Conservation (phyloP, 2,888 invertebrate species). For the Diarsia brunnea region DNA sequence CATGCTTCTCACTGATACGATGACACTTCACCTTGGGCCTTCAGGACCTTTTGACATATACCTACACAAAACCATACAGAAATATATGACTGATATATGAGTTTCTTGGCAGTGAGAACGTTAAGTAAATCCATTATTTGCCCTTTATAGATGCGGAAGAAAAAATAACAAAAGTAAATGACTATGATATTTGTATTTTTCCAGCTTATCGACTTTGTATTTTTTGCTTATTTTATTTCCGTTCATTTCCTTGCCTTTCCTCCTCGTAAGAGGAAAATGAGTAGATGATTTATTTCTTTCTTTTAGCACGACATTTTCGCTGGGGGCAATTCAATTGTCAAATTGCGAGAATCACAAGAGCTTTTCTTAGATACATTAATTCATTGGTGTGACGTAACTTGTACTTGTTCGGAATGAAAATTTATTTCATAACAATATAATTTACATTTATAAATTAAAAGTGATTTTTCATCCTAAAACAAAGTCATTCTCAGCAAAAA, state of each 20-base stretch:
- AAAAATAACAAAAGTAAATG: not conserved
- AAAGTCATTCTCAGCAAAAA: too few relatives aligned
- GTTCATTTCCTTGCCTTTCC: not conserved
- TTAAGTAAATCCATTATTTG: not conserved
- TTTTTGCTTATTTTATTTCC: conserved; percentile 12
- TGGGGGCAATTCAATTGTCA: conserved; percentile 12
- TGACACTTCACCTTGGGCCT: not conserved
- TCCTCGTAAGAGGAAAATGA: conserved; percentile 23
- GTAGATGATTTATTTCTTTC: not conserved
- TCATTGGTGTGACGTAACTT: not conserved
- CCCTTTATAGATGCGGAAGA: not conserved
- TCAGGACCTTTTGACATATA: not conserved
- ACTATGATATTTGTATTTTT: not conserved
- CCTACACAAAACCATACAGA: not conserved
- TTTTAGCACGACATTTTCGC: conserved; percentile 5
- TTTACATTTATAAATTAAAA: too few relatives aligned
- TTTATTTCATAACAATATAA: too few relatives aligned
- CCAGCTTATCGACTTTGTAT: not conserved
- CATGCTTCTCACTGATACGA: not conserved
- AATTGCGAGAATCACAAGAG: not conserved
- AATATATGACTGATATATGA: too few relatives aligned
- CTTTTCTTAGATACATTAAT: not conserved
- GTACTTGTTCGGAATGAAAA: not conserved
- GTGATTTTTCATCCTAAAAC: too few relatives aligned
- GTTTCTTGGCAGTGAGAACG: too few relatives aligned